Evolutionary conservation across 2,888 invertebrate genomes (phyloP).

Genomic region (Platycheirus albimanus): DNA sequence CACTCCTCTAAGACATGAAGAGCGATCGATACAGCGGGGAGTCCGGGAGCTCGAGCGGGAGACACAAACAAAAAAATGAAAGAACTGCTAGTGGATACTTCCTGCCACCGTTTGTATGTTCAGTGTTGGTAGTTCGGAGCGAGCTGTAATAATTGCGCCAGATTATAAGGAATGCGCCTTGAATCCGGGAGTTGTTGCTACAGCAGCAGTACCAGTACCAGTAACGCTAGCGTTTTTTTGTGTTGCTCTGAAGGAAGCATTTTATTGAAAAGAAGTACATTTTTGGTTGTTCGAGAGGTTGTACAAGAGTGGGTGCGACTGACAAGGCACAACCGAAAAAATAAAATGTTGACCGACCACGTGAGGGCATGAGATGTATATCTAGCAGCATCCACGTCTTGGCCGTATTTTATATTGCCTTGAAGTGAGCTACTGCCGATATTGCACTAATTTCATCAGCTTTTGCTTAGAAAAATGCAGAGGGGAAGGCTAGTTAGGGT

Average conservation of each 20-base stretch:
- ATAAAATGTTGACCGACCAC: conserved; percentile 51
- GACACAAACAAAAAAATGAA: not conserved
- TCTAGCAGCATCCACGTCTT: conserved; percentile 27
- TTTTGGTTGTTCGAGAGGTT: conserved; percentile 43
- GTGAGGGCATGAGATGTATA: conserved; percentile 46
- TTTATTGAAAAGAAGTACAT: conserved; percentile 55
- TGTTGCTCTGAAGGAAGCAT: conserved; percentile 25
- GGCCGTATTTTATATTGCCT: too few relatives aligned
- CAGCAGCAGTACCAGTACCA: not conserved
- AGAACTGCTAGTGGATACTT: conserved; percentile 55
- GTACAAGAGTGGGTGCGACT: conserved; percentile 68
- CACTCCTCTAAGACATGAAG: conserved; percentile 70
- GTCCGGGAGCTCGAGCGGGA: not conserved
- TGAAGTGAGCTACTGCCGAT: conserved; percentile 58
- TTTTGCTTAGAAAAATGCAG: conserved; percentile 1
- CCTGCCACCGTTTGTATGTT: conserved; percentile 67
- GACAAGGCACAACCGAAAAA: conserved; percentile 40
- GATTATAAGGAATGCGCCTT: conserved; percentile 67
- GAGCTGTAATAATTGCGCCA: conserved; percentile 69
- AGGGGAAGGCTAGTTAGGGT: not conserved
- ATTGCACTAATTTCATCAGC: conserved; percentile 67
- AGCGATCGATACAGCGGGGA: conserved; percentile 40
- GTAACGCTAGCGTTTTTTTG: conserved; percentile 19
- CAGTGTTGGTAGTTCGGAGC: conserved; percentile 23
- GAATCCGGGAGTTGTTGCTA: conserved; percentile 49